A percentile compares a stretch with the other conserved stretches of the same genome.
Conservation (phyloP, 2,888 invertebrate species). For the Machimus atricapillus region DNA sequence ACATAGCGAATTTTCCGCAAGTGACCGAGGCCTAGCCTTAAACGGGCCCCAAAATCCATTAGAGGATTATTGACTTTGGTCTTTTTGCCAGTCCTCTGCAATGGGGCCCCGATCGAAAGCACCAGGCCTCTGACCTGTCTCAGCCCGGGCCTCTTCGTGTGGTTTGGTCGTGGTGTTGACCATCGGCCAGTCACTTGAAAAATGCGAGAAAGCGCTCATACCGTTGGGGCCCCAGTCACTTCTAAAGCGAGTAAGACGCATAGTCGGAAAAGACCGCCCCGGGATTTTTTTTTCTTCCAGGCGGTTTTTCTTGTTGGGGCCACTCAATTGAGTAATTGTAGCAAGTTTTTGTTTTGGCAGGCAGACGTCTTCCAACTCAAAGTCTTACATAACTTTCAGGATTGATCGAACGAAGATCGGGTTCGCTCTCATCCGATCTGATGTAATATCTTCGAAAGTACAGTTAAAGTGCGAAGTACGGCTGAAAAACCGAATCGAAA, state of each 20-base stretch:
- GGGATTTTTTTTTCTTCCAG: background rate
- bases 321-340: conserved; percentile 30
- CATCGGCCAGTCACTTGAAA: background rate
- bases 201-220: background rate
- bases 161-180: background rate
- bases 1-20: background rate
- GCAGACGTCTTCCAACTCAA: background rate
- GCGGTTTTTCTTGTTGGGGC: background rate
- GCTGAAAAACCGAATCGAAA: background rate
- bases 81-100: background rate
- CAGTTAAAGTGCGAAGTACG: background rate
- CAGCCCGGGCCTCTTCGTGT: background rate
- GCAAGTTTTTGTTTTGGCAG: conserved; percentile 23
- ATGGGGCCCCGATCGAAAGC: background rate
- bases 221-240: background rate
- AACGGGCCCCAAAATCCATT: background rate
- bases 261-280: background rate
- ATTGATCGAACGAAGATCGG: conserved; percentile 18
- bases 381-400: background rate
- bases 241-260: background rate
- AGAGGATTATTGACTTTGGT: background rate
- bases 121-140: background rate
- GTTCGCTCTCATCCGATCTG: conserved; percentile 1
- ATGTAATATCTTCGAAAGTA: conserved; percentile 19
- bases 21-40: background rate